Evolutionary conservation across 1,140 invertebrate genomes (phyloP), one percentile per base, ranked within the genome.

Genomic region (Musca vetustissima): DNA sequence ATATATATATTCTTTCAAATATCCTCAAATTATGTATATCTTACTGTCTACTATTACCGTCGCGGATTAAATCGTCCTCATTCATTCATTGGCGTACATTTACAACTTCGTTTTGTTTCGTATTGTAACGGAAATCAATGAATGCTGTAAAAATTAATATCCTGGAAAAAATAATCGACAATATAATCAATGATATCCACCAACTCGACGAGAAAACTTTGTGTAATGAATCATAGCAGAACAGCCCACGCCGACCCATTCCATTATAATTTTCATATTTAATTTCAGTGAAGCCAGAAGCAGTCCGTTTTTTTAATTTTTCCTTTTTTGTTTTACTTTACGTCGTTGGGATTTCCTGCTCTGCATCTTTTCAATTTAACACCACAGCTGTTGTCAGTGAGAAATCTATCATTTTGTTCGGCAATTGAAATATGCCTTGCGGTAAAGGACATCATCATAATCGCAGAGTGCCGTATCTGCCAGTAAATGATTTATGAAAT

Each of bases 71-170:
- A 32, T 32, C 11, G 36, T 43, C 1, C 36, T 43, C 11, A 13
- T 55, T 36, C 17, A 8, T 61, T n/a, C n/a, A 19, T 11, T 36
- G 32, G 32, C 21, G 57, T 28, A 61, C 28, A 61, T 61, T 32
- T 43, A 61, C 11, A 61, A 61, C 57, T 61, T 36, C 57, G 15
- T 7, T 21, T 43, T 61, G 28, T 36, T 59, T 32, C 7, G 21
- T 21, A 43, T 21, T 36, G 32, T 61, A 61, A 61, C 57, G 55
- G 50, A 74, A 80, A 77, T 74, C 78, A 80, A 80, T 80, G 78
- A 80, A 80, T 80, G 78, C 75, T 80, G 78, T 80, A 80, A 80
- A 80, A 80, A 80, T 80, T 80, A 80, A 80, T 80, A 80, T 80
- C 78, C 78, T 80, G 78, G 53, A 70, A 70, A 67, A 70, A 61